phyloP scores from a whole-genome alignment of 2,888 invertebrate species.

The Uloborus plumipes region DNA sequence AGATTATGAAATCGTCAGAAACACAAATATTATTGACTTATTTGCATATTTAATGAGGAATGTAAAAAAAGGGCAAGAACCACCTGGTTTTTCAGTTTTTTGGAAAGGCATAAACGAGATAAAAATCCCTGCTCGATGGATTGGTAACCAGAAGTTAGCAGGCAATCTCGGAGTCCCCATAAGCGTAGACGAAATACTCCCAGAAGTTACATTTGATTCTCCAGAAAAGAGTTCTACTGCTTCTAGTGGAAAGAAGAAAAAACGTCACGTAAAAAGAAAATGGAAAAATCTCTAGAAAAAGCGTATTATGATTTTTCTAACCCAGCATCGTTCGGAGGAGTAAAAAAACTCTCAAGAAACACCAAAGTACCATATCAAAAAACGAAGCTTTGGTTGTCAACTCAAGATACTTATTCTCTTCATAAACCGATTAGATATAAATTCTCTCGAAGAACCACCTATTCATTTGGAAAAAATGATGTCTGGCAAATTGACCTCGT shows the following conservation, averaged over 20 bases:
- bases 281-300: neutral
- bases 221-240: neutral
- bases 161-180: no score
- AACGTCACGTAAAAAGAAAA: no score
- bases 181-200: no score
- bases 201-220: neutral
- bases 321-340: conserved; percentile 2
- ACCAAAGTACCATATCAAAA: neutral
- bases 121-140: neutral
- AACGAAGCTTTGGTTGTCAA: neutral
- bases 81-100: conserved; percentile 7
- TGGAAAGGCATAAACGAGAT: conserved; percentile 18
- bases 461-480: no score
- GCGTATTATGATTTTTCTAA: neutral
- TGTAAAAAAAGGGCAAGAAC: neutral
- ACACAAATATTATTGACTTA: conserved; percentile 1
- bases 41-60: conserved; percentile 21
- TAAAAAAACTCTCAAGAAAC: neutral
- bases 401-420: no score
- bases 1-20: neutral
- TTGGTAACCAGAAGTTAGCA: neutral
- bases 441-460: no score
- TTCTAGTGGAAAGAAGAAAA: no score
- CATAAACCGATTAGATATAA: no score
- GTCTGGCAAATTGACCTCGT: no score